Conservation (phyloP, 2,113 vertebrate species). For the Chrysochloris asiatica region DNA sequence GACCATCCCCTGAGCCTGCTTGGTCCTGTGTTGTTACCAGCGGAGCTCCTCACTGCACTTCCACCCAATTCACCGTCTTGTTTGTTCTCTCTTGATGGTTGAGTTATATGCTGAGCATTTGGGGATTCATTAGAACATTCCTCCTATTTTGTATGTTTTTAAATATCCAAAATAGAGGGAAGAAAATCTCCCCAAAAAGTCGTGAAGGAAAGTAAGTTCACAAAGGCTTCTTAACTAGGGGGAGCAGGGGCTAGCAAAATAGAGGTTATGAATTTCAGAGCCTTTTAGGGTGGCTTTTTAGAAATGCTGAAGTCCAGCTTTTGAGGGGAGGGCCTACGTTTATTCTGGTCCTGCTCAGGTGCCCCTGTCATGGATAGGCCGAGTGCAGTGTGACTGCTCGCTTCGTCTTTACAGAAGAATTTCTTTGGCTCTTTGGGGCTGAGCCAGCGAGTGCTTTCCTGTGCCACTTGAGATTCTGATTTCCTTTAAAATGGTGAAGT, state of each 20-base stretch:
- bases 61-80: too few relatives aligned
- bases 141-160: slow-evolving; percentile 11
- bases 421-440: slow-evolving; percentile 1
- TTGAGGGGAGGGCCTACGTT: too few relatives aligned
- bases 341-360: background rate
- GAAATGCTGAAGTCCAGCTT: background rate
- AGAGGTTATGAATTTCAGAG: background rate
- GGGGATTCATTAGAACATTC: background rate
- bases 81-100: too few relatives aligned
- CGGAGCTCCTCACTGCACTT: too few relatives aligned
- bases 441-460: background rate
- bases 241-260: background rate
- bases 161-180: slow-evolving; percentile 15
- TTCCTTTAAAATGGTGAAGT: background rate
- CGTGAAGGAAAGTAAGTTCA: background rate
- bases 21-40: too few relatives aligned
- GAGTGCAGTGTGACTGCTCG: background rate
- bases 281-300: background rate
- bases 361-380: background rate
- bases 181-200: background rate
- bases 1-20: too few relatives aligned
- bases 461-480: slow-evolving; percentile 15
- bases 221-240: background rate
- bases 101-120: background rate
- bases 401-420: too few relatives aligned